phyloP scores from a whole-genome alignment of 2,888 invertebrate species.

The Spisula solida region DNA sequence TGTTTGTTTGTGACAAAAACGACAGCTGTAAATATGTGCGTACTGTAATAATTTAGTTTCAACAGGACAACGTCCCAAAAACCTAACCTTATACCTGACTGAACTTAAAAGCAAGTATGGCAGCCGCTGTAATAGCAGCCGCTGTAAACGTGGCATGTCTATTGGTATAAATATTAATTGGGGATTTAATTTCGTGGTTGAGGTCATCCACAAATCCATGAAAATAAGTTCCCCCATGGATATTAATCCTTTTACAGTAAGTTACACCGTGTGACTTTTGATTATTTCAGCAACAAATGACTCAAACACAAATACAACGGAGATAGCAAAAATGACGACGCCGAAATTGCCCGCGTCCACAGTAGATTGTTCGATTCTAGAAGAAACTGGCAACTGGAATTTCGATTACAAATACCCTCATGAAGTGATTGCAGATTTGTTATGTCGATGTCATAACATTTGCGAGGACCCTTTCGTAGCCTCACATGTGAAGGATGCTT shows the following conservation, averaged over 20 bases:
- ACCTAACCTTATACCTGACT: not conserved
- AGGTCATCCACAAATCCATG: too few species aligned
- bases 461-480: not conserved
- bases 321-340: not conserved
- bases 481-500: not conserved
- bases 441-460: not conserved
- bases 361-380: not conserved
- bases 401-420: not conserved
- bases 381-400: not conserved
- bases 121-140: not conserved
- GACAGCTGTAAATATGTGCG: not conserved
- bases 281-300: not conserved
- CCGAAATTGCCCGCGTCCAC: not conserved
- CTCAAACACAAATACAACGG: not conserved
- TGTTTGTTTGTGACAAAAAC: too few species aligned
- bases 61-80: not conserved
- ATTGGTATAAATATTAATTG: too few species aligned
- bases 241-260: not conserved
- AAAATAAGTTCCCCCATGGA: not conserved
- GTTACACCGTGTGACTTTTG: not conserved
- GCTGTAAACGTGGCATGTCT: not conserved
- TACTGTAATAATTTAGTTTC: not conserved
- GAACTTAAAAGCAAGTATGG: too few species aligned
- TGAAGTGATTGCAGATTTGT: not conserved
- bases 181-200: too few species aligned